These are phyloP conservation scores for Plutella xylostella DNA, from an alignment of 2,888 invertebrate genomes.

Conservation along the genomic window DNA sequence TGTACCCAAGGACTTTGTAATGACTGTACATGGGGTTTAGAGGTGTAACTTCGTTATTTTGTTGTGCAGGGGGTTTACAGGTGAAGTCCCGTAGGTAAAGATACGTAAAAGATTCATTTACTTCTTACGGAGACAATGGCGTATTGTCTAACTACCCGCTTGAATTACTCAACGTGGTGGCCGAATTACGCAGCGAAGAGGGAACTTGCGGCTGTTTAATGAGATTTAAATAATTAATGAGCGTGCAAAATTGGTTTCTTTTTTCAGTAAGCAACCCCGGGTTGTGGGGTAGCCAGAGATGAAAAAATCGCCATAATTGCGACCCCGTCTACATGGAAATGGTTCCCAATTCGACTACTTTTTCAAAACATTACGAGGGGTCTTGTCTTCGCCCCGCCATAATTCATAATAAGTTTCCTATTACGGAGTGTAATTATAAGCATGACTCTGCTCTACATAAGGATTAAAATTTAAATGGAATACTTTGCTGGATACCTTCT, in stretches of 20 bases:
- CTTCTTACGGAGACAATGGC: background rate
- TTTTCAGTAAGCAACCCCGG: conserved; percentile 46
- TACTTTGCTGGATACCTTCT: too few species aligned
- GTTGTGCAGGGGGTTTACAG: too few species aligned
- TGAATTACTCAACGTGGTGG: conserved; percentile 35
- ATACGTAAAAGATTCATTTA: too few species aligned
- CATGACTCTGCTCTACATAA: too few species aligned
- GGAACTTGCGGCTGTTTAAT: conserved; percentile 64
- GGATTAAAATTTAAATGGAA: too few species aligned
- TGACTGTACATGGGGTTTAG: too few species aligned
- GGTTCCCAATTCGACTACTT: conserved; percentile 4
- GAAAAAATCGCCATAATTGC: conserved; percentile 58
- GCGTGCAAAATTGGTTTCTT: conserved; percentile 67
- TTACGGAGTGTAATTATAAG: conserved; percentile 17
- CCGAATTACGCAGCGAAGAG: conserved; percentile 49
- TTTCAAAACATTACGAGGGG: conserved; percentile 28
- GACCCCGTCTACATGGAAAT: conserved; percentile 31
- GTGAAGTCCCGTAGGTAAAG: too few species aligned
- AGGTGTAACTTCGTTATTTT: too few species aligned
- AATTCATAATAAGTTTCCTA: conserved; percentile 46
- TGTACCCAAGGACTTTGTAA: too few species aligned
- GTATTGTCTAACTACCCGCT: conserved; percentile 24
- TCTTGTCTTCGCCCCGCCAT: conserved; percentile 24
- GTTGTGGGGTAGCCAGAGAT: conserved; percentile 40
- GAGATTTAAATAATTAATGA: conserved; percentile 71